Percentiles rank a stretch among this genome's conserved stretches.
Conservation (phyloP, 2,113 vertebrate species). For the Malurus elegans region DNA sequence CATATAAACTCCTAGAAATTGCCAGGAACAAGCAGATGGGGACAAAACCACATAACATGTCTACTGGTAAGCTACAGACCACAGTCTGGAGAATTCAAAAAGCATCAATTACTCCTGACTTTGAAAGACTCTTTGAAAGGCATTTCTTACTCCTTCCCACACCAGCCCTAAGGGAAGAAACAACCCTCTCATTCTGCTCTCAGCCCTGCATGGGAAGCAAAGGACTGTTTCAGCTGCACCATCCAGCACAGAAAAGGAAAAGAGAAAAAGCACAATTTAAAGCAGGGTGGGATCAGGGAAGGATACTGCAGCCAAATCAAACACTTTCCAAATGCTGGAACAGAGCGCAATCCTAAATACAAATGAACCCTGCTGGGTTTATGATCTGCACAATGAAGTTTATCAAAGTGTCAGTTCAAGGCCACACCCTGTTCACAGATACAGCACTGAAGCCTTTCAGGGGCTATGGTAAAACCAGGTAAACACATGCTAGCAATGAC, state of each 20-base stretch:
- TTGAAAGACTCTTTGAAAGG: conserved; percentile 25
- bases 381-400: conserved; percentile 26
- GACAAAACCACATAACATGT: conserved; percentile 34
- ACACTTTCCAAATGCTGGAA: conserved; percentile 35
- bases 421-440: conserved; percentile 11
- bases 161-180: background rate
- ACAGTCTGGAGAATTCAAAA: conserved; percentile 21
- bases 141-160: conserved; percentile 6
- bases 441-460: background rate
- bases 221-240: background rate
- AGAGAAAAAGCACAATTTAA: conserved; percentile 23
- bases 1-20: background rate
- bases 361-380: conserved; percentile 43
- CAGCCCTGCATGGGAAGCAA: background rate
- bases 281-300: background rate
- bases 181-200: background rate
- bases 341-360: background rate
- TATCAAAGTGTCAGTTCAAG: conserved; percentile 21
- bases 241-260: background rate
- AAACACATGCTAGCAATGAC: background rate
- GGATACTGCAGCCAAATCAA: conserved; percentile 45
- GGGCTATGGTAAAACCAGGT: background rate
- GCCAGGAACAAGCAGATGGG: conserved; percentile 21
- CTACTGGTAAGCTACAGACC: conserved; percentile 36
- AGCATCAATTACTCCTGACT: conserved; percentile 8